A percentile compares a stretch with the other conserved stretches of the same genome.
Conservation (phyloP, 2,113 vertebrate genomes). For the Phylloscopus trochiloides region DNA sequence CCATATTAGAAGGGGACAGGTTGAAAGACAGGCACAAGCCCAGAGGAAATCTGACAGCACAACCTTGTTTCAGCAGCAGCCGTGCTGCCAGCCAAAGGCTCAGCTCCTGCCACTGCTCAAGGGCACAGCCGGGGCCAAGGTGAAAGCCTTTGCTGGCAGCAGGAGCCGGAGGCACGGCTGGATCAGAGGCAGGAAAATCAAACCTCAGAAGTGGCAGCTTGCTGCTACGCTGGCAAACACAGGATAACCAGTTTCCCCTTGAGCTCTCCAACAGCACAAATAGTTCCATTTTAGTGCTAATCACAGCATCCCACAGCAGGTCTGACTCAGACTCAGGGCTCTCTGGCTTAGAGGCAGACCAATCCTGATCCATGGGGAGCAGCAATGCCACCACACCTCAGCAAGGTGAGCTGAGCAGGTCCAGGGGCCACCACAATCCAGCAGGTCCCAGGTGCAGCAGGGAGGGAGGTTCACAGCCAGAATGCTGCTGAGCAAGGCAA, state of each 20-base stretch:
- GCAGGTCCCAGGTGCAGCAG: background rate
- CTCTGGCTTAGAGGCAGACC: background rate
- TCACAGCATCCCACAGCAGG: background rate
- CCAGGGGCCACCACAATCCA: background rate
- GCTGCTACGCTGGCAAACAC: background rate
- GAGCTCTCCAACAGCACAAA: background rate
- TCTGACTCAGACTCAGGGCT: background rate
- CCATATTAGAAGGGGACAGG: background rate
- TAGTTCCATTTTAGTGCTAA: background rate
- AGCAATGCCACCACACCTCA: background rate
- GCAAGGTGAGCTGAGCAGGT: background rate
- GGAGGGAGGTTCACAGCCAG: background rate
- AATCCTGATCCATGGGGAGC: background rate
- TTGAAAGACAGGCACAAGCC: background rate
- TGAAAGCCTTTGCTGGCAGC: background rate
- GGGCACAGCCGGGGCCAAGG: background rate
- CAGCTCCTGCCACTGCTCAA: background rate
- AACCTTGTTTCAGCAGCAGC: background rate
- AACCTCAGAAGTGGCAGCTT: background rate
- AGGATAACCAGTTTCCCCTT: background rate
- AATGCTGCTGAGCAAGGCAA: background rate
- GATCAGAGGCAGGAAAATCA: background rate
- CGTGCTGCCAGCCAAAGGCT: background rate
- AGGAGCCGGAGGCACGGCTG: background rate
- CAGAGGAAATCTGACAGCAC: background rate